Base-by-base conservation (phyloP, 1,140 invertebrate species). In the Cotesia vestalis region DNA sequence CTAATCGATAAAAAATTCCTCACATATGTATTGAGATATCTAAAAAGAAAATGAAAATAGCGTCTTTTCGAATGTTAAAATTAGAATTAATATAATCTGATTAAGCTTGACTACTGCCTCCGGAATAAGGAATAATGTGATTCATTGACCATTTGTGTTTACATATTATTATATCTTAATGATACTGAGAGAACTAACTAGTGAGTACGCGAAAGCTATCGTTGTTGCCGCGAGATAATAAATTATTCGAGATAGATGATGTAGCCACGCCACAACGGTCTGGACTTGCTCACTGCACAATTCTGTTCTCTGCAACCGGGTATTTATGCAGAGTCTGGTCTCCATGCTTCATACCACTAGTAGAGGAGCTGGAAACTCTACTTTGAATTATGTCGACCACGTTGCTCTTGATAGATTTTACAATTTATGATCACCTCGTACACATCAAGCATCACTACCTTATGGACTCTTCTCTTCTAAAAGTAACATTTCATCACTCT, bases 331-430 rank as follows among this genome's bases (percentile, higher is more conserved):
- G 84, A 85, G 84, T 85, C 83, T 86, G 84, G 83, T 78, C 80
- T 80, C 84, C 82, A 86, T 86, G 85, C 83, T 85, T 85, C 84
- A 86, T 86, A 86, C 81, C 79, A 83, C 78, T 75, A 77, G 80
- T 76, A 76, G 76, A 80, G 77, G 60, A 63, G 52, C 35, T 36
- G 14, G 36, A 40, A 27, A 11, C 53, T 59, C 40, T 63, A 36
- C 52, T 77, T 82, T 86, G 85, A 86, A 81, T 87, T 86, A 87
- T 87, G 85, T 84, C 80, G 81, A 83, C 81, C 81, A 80, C 83
- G 83, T 84, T 87, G 85, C 80, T 86, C 85, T 85, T 87, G 85
- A 87, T 87, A 87, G 85, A 87, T 87, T 87, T 87, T 84, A 84
- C 82, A 85, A 87, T 87, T 86, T 87, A 87, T 83, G 85, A 84